phyloP scores from a whole-genome alignment of 1,140 invertebrate species.

The Teleopsis dalmanni region DNA sequence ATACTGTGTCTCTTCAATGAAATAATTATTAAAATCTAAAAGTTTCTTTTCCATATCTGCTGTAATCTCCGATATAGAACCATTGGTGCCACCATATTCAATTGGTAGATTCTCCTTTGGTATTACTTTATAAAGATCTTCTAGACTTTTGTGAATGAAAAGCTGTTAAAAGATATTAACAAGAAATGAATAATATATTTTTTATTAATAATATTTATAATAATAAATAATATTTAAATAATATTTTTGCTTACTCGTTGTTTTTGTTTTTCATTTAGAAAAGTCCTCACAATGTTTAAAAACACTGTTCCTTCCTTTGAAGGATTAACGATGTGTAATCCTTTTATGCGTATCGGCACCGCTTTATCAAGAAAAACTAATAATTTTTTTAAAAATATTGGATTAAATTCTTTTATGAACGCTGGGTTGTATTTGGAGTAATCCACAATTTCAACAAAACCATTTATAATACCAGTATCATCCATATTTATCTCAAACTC shows the following conservation, averaged over 20 bases:
- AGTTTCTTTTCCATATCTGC: constrained; percentile 49
- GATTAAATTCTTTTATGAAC: constrained; percentile 44
- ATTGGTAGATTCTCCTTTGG: constrained; percentile 45
- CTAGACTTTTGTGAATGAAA: constrained; percentile 12
- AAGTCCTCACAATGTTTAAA: constrained; percentile 41
- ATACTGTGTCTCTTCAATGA: constrained; percentile 48
- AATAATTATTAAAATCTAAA: constrained; percentile 43
- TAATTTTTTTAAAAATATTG: constrained; percentile 44
- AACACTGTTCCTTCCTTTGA: constrained; percentile 29
- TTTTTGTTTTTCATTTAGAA: constrained; percentile 45
- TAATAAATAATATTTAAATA: neutral
- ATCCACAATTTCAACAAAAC: constrained; percentile 44
- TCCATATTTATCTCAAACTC: constrained; percentile 32
- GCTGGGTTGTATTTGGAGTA: constrained; percentile 30
- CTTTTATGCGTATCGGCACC: constrained; percentile 45
- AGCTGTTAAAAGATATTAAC: constrained; percentile 16
- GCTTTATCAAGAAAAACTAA: constrained; percentile 35
- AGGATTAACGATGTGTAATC: constrained; percentile 45
- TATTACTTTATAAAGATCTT: constrained; percentile 39
- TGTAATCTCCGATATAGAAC: constrained; percentile 43
- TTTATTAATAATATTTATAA: neutral
- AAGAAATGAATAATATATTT: neutral
- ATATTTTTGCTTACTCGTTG: constrained; percentile 34
- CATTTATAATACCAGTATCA: constrained; percentile 21
- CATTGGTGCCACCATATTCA: constrained; percentile 48